Evolutionary conservation across 2,888 invertebrate species (phyloP).

Genomic region (Luperina testacea): DNA sequence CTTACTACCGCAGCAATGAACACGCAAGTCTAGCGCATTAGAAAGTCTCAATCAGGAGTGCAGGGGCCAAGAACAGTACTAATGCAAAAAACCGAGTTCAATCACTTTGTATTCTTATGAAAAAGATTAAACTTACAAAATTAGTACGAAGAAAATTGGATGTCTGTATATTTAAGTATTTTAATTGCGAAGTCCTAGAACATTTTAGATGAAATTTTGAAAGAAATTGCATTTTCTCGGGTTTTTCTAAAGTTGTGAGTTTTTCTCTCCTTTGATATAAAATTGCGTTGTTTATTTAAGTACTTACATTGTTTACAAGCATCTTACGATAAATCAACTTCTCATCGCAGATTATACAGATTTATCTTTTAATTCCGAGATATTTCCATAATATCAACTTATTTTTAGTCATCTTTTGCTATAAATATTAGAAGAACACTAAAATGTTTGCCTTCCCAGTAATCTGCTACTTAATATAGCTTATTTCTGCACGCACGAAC

Average conservation of each 20-base stretch:
- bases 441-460: too few species aligned
- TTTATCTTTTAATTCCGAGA: neutral
- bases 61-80: conserved; percentile 37
- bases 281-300: neutral
- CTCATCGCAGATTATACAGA: neutral
- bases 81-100: conserved; percentile 67
- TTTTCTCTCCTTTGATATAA: neutral
- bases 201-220: neutral
- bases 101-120: conserved; percentile 67
- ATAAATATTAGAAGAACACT: neutral
- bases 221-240: conserved; percentile 4
- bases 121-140: conserved; percentile 61
- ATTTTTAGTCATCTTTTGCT: neutral
- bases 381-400: neutral
- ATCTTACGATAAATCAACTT: neutral
- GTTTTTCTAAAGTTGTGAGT: neutral
- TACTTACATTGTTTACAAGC: neutral
- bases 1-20: conserved; percentile 48
- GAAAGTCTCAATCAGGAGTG: conserved; percentile 28
- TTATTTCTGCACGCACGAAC: neutral
- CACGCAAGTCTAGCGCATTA: conserved; percentile 15
- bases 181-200: conserved; percentile 15
- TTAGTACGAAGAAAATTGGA: conserved; percentile 41
- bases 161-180: conserved; percentile 12
- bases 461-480: neutral